Evolutionary conservation across 2,888 invertebrate genomes (phyloP).

Genomic region (Ptycholaimellus sp.): DNA sequence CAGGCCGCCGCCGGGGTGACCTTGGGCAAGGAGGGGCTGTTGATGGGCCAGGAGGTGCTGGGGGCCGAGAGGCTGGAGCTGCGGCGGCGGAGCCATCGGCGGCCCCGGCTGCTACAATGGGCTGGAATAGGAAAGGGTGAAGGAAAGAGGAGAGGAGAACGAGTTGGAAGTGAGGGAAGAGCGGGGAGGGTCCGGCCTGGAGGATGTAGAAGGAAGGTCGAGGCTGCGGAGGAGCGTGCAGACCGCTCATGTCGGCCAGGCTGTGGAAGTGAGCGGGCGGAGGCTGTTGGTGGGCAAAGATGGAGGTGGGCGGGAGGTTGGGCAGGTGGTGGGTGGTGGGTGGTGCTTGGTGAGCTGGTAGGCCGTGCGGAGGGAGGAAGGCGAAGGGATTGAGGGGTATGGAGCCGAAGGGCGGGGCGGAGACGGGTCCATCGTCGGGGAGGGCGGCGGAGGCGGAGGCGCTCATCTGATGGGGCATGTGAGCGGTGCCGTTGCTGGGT

Average conservation of each 20-base stretch:
- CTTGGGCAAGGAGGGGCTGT: not conserved
- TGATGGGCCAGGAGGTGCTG: not conserved
- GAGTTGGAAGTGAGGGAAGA: no score
- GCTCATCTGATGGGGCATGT: conserved; percentile 2
- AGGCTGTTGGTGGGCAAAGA: no score
- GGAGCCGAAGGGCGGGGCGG: conserved; percentile 6
- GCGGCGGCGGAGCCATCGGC: no score
- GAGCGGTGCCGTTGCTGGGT: no score
- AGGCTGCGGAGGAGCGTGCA: no score
- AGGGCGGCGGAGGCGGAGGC: conserved; percentile 2
- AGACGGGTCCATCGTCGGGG: conserved; percentile 3
- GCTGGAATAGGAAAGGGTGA: no score
- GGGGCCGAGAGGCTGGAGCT: not conserved
- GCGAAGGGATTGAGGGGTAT: conserved; percentile 8
- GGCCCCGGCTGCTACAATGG: no score
- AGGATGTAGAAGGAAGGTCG: conserved; percentile 38
- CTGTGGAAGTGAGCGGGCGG: no score
- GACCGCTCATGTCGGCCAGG: conserved; percentile 42
- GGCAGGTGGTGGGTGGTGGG: not conserved
- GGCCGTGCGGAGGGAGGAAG: not conserved
- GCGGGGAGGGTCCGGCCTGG: no score
- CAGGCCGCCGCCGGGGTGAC: conserved; percentile 1
- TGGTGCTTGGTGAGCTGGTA: not conserved
- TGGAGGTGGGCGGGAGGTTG: not conserved
- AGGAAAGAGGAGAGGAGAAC: no score